Evolutionary conservation across 2,113 vertebrate species (phyloP).

Genomic region (Calyptomena viridis): DNA sequence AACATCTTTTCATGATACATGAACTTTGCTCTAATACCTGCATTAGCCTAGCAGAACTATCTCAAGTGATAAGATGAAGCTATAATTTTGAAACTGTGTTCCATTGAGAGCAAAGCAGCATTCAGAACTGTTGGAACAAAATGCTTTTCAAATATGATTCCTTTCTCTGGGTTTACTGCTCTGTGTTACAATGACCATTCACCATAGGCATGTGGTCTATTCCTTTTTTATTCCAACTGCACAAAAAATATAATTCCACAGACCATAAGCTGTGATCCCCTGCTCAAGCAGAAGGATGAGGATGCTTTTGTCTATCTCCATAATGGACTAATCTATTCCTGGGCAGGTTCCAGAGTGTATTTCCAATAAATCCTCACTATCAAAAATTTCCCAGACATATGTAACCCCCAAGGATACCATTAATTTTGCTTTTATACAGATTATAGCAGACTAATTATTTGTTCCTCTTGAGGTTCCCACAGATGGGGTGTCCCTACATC

Average conservation of each 20-base stretch:
- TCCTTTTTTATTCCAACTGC: neutral
- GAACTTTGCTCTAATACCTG: neutral
- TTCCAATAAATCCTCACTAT: slow-evolving; percentile 11
- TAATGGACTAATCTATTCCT: slow-evolving; percentile 21
- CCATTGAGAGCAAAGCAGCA: neutral
- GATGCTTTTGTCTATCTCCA: neutral
- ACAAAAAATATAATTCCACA: neutral
- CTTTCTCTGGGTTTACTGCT: neutral
- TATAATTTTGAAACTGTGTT: neutral
- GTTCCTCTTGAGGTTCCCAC: neutral
- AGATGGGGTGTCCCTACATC: neutral
- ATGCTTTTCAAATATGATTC: neutral
- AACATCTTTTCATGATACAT: neutral
- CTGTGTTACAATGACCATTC: neutral
- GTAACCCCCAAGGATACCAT: neutral
- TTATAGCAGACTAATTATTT: slow-evolving; percentile 19
- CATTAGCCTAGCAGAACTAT: neutral
- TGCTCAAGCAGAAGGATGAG: neutral
- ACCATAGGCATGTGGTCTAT: neutral
- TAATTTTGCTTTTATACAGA: slow-evolving; percentile 22
- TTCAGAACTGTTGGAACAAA: neutral
- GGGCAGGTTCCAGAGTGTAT: neutral
- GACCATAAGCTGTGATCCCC: rapidly evolving
- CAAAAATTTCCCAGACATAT: neutral
- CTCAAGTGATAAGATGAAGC: neutral